phyloP scores from a whole-genome alignment of 2,888 invertebrate species.

The Athrips mouffetella region DNA sequence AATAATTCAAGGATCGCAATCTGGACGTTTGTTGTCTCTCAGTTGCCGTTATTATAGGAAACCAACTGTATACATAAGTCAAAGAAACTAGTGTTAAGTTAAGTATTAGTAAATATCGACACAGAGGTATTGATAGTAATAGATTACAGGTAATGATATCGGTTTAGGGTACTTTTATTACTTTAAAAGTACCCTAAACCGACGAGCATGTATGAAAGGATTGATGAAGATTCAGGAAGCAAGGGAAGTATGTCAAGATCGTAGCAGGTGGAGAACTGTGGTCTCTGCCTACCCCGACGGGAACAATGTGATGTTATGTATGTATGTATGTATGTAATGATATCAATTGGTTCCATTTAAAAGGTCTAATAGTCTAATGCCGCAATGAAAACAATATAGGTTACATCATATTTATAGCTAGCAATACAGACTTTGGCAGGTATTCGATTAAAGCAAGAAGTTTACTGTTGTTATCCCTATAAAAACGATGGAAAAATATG shows the following conservation, averaged over 20 bases:
- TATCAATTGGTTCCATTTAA: background rate
- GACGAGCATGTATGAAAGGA: too few relatives aligned
- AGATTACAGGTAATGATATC: too few relatives aligned
- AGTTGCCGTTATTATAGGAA: background rate
- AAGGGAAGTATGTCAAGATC: too few relatives aligned
- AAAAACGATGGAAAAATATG: background rate
- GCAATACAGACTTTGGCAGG: too few relatives aligned
- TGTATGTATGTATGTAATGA: background rate
- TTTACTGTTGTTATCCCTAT: too few relatives aligned
- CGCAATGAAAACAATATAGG: slow-evolving; percentile 11
- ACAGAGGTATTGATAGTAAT: background rate
- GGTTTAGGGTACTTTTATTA: background rate
- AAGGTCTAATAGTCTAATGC: background rate
- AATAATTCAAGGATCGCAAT: background rate
- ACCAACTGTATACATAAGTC: background rate
- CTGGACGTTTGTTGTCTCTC: background rate
- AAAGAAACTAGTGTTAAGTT: background rate
- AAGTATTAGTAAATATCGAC: background rate
- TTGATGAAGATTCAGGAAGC: too few relatives aligned
- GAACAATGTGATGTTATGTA: background rate
- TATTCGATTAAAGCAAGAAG: too few relatives aligned
- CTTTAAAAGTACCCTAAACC: too few relatives aligned
- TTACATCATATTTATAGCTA: slow-evolving; percentile 18
- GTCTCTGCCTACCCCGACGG: too few relatives aligned
- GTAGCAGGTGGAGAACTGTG: too few relatives aligned